Conservation (phyloP, 2,113 vertebrate species). For the Oreocharis arfaki region DNA sequence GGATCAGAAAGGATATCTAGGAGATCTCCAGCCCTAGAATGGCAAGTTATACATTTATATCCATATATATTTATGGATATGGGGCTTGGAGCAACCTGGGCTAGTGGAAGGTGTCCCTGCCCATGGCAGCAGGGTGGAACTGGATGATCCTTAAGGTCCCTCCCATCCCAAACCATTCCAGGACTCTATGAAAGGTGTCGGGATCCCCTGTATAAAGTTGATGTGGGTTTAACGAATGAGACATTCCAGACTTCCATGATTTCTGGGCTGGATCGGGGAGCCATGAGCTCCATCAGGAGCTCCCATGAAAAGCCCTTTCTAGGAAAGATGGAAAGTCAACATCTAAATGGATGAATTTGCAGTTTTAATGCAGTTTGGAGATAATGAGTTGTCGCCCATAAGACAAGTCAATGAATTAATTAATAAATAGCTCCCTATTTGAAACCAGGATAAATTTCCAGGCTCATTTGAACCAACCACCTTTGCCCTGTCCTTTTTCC, state of each 20-base stretch:
- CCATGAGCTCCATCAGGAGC: background rate
- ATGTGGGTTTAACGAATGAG: background rate
- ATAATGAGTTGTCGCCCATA: accelerated
- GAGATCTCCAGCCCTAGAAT: background rate
- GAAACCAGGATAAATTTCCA: background rate
- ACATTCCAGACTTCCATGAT: background rate
- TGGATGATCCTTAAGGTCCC: background rate
- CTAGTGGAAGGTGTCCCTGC: background rate
- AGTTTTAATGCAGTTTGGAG: background rate
- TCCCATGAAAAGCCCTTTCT: background rate
- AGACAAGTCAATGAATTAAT: background rate
- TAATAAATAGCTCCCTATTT: background rate
- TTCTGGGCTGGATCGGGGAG: background rate
- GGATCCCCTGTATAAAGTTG: background rate
- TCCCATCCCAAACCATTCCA: background rate
- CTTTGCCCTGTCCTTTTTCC: background rate
- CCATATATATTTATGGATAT: background rate
- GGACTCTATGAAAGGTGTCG: background rate
- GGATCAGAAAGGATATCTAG: background rate
- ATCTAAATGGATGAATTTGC: background rate
- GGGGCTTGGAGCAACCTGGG: background rate
- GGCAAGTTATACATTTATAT: background rate
- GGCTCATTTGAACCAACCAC: background rate
- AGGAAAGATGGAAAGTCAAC: background rate
- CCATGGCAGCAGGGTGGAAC: background rate